phyloP scores from a whole-genome alignment of 2,888 invertebrate genomes.

The Drosophila quinaria region DNA sequence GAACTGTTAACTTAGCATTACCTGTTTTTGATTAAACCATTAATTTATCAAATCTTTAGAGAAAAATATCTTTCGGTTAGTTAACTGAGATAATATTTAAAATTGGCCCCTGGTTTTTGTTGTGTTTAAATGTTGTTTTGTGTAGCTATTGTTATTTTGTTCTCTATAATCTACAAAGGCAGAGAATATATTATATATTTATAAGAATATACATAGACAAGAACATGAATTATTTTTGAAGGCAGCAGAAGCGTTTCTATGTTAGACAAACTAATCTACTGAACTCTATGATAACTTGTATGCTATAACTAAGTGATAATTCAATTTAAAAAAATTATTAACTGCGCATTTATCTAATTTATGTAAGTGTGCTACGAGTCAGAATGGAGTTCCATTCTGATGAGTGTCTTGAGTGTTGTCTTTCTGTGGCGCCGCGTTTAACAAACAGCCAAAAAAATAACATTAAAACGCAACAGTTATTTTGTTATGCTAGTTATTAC shows the following conservation, averaged over 20 bases:
- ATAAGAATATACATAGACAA: conserved; percentile 2
- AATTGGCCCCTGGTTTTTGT: background rate
- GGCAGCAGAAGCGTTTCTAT: conserved; percentile 64
- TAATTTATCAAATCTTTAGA: background rate
- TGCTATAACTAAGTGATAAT: conserved; percentile 31
- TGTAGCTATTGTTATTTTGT: conserved; percentile 33
- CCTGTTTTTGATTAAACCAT: background rate
- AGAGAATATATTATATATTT: conserved; percentile 17
- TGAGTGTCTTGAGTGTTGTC: conserved; percentile 36
- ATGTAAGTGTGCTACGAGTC: conserved; percentile 48
- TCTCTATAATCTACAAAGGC: conserved; percentile 22
- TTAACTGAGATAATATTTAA: background rate
- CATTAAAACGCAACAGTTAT: conserved; percentile 34
- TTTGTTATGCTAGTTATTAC: conserved; percentile 14
- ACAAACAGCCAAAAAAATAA: conserved; percentile 66
- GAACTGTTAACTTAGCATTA: no score
- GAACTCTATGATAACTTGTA: conserved; percentile 42
- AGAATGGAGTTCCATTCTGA: conserved; percentile 26
- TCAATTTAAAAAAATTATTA: conserved; percentile 13
- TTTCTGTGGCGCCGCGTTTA: conserved; percentile 29
- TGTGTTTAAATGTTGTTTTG: conserved; percentile 22
- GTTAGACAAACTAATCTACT: conserved; percentile 54
- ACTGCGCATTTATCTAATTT: conserved; percentile 32
- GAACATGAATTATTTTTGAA: conserved; percentile 11
- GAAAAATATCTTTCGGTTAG: background rate